Percentiles rank a stretch among this genome's conserved stretches.
phyloP scores from a whole-genome alignment of 1,140 invertebrate species.

The Melipona quadrifasciata region DNA sequence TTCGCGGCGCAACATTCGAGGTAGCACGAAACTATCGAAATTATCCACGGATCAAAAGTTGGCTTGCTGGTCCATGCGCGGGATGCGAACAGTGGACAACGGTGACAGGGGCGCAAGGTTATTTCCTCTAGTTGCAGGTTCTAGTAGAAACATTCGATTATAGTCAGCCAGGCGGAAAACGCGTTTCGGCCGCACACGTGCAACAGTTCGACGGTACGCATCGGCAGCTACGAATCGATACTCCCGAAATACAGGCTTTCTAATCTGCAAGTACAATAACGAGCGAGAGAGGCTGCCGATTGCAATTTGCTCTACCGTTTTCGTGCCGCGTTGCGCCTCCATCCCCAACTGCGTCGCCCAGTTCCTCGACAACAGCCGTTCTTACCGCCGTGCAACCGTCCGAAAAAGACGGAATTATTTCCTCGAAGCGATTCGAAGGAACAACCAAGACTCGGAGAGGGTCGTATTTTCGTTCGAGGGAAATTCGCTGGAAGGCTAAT shows the following conservation, averaged over 20 bases:
- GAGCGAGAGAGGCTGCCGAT: not conserved
- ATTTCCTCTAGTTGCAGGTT: slow-evolving; percentile 5
- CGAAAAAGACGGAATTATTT: not conserved
- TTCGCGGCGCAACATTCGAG: not conserved
- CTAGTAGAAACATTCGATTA: slow-evolving; percentile 40
- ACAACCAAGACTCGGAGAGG: not conserved
- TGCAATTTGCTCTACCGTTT: slow-evolving; percentile 28
- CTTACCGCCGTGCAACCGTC: not conserved
- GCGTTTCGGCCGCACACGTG: slow-evolving; percentile 30
- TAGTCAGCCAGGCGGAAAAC: slow-evolving; percentile 25
- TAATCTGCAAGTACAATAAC: slow-evolving; percentile 49
- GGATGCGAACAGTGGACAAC: not conserved
- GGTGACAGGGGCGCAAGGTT: not conserved
- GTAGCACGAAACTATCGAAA: not conserved
- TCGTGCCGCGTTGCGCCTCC: not conserved
- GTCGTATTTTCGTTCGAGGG: not conserved
- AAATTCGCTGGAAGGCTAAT: not conserved
- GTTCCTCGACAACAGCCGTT: not conserved
- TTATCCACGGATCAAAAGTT: not conserved
- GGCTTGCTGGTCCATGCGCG: too few relatives aligned
- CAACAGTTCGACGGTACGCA: slow-evolving; percentile 23
- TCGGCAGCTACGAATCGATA: slow-evolving; percentile 30
- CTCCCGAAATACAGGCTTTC: slow-evolving; percentile 22
- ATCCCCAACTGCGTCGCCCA: not conserved
- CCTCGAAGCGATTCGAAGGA: not conserved